A percentile compares a stretch with the other conserved stretches of the same genome.
phyloP scores from a whole-genome alignment of 2,113 vertebrate species.

The Dipodomys merriami region DNA sequence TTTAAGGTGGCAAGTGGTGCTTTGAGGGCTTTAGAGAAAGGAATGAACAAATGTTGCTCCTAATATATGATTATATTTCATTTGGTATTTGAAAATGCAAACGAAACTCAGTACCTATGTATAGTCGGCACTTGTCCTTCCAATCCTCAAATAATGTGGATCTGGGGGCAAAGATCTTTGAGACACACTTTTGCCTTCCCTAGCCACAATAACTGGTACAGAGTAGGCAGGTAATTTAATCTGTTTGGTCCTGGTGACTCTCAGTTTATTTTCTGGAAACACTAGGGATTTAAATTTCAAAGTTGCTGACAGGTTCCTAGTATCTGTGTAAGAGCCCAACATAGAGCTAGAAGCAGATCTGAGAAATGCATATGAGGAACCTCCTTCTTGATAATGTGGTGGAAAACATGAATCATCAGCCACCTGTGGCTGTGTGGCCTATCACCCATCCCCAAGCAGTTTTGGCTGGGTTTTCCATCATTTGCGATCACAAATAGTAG shows the following conservation, averaged over 20 bases:
- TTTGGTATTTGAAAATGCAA: not conserved
- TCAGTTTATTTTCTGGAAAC: not conserved
- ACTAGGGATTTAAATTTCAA: not conserved
- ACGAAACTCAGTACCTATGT: not conserved
- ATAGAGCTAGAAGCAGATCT: not conserved
- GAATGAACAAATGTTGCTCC: not conserved
- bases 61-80: not conserved
- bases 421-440: not conserved
- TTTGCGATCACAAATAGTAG: constrained; percentile 28
- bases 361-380: not conserved
- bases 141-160: not conserved
- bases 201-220: not conserved
- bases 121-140: not conserved
- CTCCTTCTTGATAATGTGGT: not conserved
- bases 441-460: not conserved
- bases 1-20: not conserved
- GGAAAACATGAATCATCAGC: not conserved
- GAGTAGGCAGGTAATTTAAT: not conserved
- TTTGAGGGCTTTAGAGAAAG: not conserved
- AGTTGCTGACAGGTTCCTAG: not conserved
- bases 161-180: not conserved
- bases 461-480: constrained; percentile 4
- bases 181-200: not conserved
- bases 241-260: not conserved
- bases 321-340: not conserved